Percentiles rank a stretch among this genome's conserved stretches.
phyloP scores from a whole-genome alignment of 2,113 vertebrate genomes.

The Coturnix japonica region DNA sequence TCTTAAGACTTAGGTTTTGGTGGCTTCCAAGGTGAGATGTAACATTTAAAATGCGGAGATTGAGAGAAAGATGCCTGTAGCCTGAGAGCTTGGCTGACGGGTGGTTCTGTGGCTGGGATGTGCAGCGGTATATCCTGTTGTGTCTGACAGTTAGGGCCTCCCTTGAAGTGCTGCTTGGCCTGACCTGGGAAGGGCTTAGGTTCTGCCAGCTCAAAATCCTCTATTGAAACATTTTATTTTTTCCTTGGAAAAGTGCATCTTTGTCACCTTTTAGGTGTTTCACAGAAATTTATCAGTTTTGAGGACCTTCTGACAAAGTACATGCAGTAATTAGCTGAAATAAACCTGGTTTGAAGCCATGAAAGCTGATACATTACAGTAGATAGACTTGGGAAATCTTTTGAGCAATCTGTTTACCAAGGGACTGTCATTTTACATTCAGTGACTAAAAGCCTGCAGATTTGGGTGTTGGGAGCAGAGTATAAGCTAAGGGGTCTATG shows the following conservation, averaged over 20 bases:
- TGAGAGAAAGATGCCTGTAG: background rate
- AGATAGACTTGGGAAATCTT: background rate
- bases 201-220: background rate
- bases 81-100: background rate
- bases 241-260: background rate
- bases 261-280: background rate
- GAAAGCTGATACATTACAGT: accelerated
- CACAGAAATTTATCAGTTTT: background rate
- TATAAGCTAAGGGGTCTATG: background rate
- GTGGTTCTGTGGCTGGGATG: background rate
- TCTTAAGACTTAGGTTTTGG: background rate
- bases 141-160: background rate
- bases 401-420: background rate
- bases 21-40: background rate
- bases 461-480: background rate
- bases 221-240: background rate
- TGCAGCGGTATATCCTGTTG: background rate
- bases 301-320: background rate
- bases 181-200: accelerated
- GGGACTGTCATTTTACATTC: background rate
- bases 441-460: background rate
- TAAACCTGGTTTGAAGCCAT: background rate
- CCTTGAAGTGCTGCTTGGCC: background rate
- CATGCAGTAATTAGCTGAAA: background rate
- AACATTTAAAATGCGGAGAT: background rate